These are phyloP conservation scores for Eospalax fontanierii DNA, from an alignment of 2,797 vertebrate genomes.

Conservation along the genomic window DNA sequence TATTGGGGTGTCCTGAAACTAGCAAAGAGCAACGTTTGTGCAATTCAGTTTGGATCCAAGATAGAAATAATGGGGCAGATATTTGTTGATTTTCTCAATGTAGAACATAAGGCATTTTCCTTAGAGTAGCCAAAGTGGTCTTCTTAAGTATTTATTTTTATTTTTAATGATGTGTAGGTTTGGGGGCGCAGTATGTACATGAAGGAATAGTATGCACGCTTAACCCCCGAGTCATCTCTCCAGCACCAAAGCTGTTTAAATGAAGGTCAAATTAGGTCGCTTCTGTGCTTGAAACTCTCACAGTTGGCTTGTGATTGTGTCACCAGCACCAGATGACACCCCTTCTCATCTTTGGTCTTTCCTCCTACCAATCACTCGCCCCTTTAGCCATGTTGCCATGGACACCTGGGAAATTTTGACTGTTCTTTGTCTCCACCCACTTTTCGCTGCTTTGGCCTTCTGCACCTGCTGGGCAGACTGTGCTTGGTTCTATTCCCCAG, in stretches of 20 bases:
- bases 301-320: rapidly evolving
- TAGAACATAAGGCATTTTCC: neutral
- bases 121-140: neutral
- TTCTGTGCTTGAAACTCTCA: neutral
- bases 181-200: too few relatives aligned
- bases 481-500: neutral
- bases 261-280: neutral
- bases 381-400: neutral
- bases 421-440: neutral
- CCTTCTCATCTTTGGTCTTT: neutral
- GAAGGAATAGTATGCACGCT: too few relatives aligned
- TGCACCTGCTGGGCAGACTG: neutral
- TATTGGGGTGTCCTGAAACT: neutral
- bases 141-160: neutral
- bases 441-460: neutral
- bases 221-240: neutral
- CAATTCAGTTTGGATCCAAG: neutral
- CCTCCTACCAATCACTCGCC: neutral
- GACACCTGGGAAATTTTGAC: too few relatives aligned
- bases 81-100: neutral
- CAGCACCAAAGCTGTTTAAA: neutral
- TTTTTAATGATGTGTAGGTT: too few relatives aligned
- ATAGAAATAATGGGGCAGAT: neutral
- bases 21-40: neutral
- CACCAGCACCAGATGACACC: rapidly evolving